phyloP scores from a whole-genome alignment of 2,888 invertebrate species.

The Drosophila paramelanica region DNA sequence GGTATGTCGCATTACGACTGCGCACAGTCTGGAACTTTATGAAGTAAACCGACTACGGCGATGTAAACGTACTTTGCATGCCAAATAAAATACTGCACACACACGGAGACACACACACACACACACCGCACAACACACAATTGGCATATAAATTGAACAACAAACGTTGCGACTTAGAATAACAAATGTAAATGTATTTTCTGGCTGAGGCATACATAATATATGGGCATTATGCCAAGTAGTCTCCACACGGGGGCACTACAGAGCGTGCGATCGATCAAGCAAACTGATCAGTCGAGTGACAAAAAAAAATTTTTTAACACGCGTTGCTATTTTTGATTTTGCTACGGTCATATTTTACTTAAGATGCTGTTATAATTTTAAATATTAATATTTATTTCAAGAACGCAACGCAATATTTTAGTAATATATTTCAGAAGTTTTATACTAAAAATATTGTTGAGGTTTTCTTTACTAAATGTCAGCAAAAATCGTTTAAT shows the following conservation, averaged over 20 bases:
- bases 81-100: conserved; percentile 45
- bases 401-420: no score
- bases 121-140: conserved; percentile 32
- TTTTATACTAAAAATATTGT: no score
- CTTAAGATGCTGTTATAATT: background rate
- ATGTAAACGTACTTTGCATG: conserved; percentile 57
- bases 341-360: conserved; percentile 10
- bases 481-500: no score
- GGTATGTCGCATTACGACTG: conserved; percentile 23
- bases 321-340: background rate
- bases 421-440: no score
- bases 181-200: conserved; percentile 50
- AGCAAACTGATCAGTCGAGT: conserved; percentile 7
- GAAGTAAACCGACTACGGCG: conserved; percentile 51
- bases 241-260: conserved; percentile 13
- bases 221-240: background rate
- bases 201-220: conserved; percentile 26
- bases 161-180: conserved; percentile 54
- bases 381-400: no score
- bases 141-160: conserved; percentile 59
- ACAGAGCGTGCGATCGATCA: conserved; percentile 26
- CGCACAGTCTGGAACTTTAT: conserved; percentile 32
- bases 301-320: conserved; percentile 2
- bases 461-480: no score
- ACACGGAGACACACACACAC: background rate